Percentiles rank a stretch among this genome's conserved stretches.
Evolutionary conservation across 30 jellyfish, hydroid and myxozoan genomes (phyloP).

Genomic region (Aurelia sp.): DNA sequence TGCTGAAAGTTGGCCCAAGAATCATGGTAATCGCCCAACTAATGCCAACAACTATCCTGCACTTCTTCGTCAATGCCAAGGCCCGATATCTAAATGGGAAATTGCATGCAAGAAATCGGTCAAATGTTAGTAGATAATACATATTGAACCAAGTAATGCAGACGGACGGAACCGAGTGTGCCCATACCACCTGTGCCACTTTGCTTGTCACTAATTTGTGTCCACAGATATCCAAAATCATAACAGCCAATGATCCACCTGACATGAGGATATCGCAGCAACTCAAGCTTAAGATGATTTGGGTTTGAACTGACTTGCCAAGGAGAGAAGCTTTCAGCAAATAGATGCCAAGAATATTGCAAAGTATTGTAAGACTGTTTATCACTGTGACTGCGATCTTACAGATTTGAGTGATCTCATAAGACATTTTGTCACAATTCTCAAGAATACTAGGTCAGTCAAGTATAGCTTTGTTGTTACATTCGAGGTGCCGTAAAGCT

Average conservation of each 20-base stretch:
- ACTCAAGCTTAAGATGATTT: background rate
- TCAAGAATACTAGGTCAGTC: too few species aligned
- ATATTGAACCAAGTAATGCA: slow-evolving; percentile 2
- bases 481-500: too few species aligned
- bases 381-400: too few species aligned
- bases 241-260: background rate
- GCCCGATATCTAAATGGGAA: slow-evolving; percentile 17
- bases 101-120: slow-evolving; percentile 16
- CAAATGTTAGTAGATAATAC: slow-evolving; percentile 27
- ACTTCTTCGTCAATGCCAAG: background rate
- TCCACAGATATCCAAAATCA: background rate
- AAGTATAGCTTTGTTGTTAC: too few species aligned
- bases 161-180: background rate
- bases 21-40: background rate
- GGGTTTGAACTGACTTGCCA: background rate
- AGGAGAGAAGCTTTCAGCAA: background rate
- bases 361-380: background rate
- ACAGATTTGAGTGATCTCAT: too few species aligned
- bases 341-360: background rate
- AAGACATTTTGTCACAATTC: too few species aligned
- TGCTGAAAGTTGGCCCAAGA: background rate
- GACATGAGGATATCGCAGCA: slow-evolving; percentile 2
- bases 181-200: background rate
- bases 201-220: background rate
- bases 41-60: background rate